These are phyloP conservation scores for Pristionchus pacificus DNA, from an alignment of 1,140 invertebrate species.

Conservation along the genomic window DNA sequence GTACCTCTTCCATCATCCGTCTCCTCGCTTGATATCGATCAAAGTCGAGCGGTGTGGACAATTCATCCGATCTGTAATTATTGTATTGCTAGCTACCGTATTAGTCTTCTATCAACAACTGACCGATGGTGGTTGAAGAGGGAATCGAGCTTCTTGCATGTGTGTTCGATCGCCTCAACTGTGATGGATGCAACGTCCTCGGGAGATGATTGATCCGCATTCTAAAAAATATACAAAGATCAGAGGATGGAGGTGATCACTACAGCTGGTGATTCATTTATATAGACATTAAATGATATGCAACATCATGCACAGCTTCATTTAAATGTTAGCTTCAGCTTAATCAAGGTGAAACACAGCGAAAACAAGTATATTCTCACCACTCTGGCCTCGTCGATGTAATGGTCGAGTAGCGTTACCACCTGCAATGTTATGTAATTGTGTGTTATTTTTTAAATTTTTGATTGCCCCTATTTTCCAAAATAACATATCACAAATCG, in stretches of 20 bases:
- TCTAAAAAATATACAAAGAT: background rate
- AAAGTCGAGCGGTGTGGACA: background rate
- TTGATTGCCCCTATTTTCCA: too few relatives aligned
- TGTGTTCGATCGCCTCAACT: background rate
- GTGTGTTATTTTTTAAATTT: too few relatives aligned
- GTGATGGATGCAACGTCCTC: background rate
- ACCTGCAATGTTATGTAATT: background rate
- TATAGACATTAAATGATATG: too few relatives aligned
- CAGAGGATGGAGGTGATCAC: background rate
- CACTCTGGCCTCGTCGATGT: background rate
- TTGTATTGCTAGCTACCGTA: background rate
- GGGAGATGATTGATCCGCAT: background rate
- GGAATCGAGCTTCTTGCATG: background rate
- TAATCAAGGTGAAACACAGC: too few relatives aligned
- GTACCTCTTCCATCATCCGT: background rate
- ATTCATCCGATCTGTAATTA: background rate
- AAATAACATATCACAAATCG: too few relatives aligned
- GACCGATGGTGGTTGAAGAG: background rate
- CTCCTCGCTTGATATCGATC: background rate
- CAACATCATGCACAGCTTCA: too few relatives aligned
- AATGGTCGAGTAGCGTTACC: background rate
- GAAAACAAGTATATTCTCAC: background rate
- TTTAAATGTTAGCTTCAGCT: too few relatives aligned
- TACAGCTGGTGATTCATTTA: too few relatives aligned
- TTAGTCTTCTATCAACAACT: background rate